A percentile compares a stretch with the other conserved stretches of the same genome.
phyloP scores from a whole-genome alignment of 2,797 vertebrate species.

The Sitta carolinensis region DNA sequence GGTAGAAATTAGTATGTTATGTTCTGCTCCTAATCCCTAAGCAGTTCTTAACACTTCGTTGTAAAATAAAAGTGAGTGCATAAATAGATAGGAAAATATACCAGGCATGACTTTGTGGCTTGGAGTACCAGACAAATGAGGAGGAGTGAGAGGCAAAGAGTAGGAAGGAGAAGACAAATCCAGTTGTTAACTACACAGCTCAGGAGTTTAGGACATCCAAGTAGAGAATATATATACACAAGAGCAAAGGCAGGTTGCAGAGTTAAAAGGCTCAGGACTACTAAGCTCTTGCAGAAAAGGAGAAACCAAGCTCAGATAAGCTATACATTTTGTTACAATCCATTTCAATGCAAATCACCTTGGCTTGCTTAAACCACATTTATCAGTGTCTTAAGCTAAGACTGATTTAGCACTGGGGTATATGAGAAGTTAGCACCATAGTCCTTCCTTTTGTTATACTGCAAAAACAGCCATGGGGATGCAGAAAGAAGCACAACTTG shows the following conservation, averaged over 20 bases:
- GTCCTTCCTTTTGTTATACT: not conserved
- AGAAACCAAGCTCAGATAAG: not conserved
- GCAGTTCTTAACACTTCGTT: not conserved
- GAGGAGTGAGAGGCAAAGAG: not conserved
- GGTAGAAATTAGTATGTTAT: not conserved
- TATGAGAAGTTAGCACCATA: not conserved
- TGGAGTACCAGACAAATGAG: not conserved
- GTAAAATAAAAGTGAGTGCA: not conserved
- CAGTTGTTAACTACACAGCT: not conserved
- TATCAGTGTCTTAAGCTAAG: not conserved
- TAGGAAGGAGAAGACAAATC: not conserved
- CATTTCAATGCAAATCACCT: not conserved
- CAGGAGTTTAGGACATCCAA: not conserved
- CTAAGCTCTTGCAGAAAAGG: not conserved
- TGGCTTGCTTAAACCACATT: not conserved
- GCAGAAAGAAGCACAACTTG: not conserved
- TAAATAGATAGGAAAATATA: not conserved
- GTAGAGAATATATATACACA: accelerated
- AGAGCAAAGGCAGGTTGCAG: not conserved
- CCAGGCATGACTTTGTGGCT: not conserved
- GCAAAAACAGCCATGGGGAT: not conserved
- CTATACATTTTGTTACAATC: not conserved
- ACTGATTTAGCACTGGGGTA: not conserved
- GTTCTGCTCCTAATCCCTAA: not conserved
- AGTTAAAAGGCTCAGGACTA: not conserved